phyloP scores from a whole-genome alignment of 92 coral and sea anemone species.

The Nematostella vectensis region DNA sequence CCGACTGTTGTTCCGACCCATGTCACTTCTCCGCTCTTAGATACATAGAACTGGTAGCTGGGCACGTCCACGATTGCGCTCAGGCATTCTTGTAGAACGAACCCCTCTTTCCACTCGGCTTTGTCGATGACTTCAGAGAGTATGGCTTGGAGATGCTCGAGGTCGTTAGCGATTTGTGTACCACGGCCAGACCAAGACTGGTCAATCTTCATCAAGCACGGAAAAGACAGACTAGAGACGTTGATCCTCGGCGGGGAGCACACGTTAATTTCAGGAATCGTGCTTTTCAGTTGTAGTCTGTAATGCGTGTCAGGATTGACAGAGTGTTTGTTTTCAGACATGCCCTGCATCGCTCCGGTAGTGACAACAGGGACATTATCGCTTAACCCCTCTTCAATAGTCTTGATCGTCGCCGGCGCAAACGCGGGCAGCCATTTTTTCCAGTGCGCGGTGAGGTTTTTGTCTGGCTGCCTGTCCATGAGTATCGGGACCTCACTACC shows the following conservation, averaged over 20 bases:
- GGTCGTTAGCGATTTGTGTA: slow-evolving; percentile 26
- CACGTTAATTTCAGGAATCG: slow-evolving; percentile 30
- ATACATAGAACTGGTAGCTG: slow-evolving; percentile 44
- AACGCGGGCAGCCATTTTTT: slow-evolving; percentile 44
- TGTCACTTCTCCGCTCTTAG: slow-evolving; percentile 31
- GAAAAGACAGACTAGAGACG: slow-evolving; percentile 18
- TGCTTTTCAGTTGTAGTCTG: slow-evolving; percentile 30
- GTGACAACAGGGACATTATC: slow-evolving; percentile 43
- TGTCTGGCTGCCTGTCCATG: slow-evolving; percentile 30
- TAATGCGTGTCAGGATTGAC: slow-evolving; percentile 42
- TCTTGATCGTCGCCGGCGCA: slow-evolving; percentile 21
- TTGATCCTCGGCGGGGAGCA: slow-evolving; percentile 29
- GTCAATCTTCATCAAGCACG: slow-evolving; percentile 44
- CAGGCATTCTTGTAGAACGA: slow-evolving; percentile 20
- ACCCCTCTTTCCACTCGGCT: slow-evolving; percentile 19
- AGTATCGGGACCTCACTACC: slow-evolving; percentile 52
- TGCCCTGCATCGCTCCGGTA: slow-evolving; percentile 25
- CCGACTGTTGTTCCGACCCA: slow-evolving; percentile 40
- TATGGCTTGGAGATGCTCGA: slow-evolving; percentile 16
- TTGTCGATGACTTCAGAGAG: slow-evolving; percentile 24
- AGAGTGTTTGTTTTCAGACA: slow-evolving; percentile 33
- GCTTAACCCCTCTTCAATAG: slow-evolving; percentile 40
- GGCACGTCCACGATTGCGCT: slow-evolving; percentile 31
- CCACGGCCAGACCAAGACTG: slow-evolving; percentile 40
- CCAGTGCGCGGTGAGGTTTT: slow-evolving; percentile 35